Percentiles rank a stretch among this genome's conserved stretches.
Conservation (phyloP, 2,113 vertebrate genomes). For the Phylloscopus whistleri region DNA sequence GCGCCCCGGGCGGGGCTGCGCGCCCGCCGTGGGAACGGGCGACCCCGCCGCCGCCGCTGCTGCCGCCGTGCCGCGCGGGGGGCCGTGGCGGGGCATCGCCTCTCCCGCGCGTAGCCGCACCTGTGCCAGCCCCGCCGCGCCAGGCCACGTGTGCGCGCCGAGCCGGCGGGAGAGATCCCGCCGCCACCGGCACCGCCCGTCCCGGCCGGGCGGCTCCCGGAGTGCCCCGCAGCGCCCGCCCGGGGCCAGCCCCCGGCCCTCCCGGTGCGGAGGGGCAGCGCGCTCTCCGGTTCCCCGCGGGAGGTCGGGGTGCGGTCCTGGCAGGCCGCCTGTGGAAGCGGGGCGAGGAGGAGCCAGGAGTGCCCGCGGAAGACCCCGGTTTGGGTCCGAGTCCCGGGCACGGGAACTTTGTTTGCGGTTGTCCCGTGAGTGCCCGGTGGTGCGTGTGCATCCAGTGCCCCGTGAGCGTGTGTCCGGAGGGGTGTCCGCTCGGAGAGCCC, state of each 20-base stretch:
- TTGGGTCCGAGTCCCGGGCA: neutral
- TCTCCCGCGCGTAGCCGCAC: neutral
- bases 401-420: neutral
- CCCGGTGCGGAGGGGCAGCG: too few relatives aligned
- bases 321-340: neutral
- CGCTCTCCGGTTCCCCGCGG: neutral
- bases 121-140: neutral
- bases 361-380: neutral
- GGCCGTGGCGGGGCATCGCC: neutral
- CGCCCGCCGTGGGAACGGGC: neutral
- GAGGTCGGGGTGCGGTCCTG: neutral
- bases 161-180: neutral
- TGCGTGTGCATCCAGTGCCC: fast-evolving
- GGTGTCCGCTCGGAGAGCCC: neutral
- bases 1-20: neutral
- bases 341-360: neutral
- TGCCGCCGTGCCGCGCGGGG: neutral
- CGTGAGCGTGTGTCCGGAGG: neutral
- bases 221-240: neutral
- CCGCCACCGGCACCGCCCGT: neutral
- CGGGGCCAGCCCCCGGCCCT: too few relatives aligned
- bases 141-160: neutral
- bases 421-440: neutral
- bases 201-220: neutral
- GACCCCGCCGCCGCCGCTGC: neutral